Evolutionary conservation across 1,140 invertebrate genomes (phyloP), one percentile per base, ranked within the genome.

Genomic region (Drosophila triauraria): DNA sequence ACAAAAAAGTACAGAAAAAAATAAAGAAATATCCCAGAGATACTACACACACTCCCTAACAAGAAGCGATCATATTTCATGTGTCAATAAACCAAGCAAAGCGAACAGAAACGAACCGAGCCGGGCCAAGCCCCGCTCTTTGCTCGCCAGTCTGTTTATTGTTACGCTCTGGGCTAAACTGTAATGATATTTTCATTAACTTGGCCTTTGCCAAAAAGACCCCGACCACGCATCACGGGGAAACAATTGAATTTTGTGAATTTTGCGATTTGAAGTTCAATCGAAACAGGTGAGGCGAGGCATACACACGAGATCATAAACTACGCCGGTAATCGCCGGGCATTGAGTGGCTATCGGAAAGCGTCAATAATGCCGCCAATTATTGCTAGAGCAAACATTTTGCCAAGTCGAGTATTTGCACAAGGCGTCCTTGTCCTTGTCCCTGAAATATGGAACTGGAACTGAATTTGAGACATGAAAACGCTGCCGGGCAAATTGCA

Each of bases 121-220:
- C 46, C 32, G 42, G 56, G 56, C 48, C 67, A 63, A 61, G 60
- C 78, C 78, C 65, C 44, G 46, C 27, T 54, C 44, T 46, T 70
- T 54, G 20, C 50, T 53, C 74, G 57, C 53, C 46, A 62, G 46
- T 54, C 23, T 48, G 68, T 80, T 69, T 82, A 79, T 86, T 82
- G 70, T 68, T 81, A 48, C 69, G 82, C 83, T 87, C 67, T 87
- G 80, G 84, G 83, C 84, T 61, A 86, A 86, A 82, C 51, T 75
- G 78, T 86, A 86, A 86, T 86, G 84, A 87, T 87, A 88, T 87
- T 87, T 87, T 87, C 84, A 87, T 87, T 87, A 87, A 80, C 84
- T 87, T 88, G 83, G 83, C 83, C 83, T 87, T 86, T 88, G 64
- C 76, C 71, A 69, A 75, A 67, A 67, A 70, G 68, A 25, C 44